Base-by-base conservation (phyloP, 2,113 vertebrate genomes). In the Mesoclemmys tuberculata region DNA sequence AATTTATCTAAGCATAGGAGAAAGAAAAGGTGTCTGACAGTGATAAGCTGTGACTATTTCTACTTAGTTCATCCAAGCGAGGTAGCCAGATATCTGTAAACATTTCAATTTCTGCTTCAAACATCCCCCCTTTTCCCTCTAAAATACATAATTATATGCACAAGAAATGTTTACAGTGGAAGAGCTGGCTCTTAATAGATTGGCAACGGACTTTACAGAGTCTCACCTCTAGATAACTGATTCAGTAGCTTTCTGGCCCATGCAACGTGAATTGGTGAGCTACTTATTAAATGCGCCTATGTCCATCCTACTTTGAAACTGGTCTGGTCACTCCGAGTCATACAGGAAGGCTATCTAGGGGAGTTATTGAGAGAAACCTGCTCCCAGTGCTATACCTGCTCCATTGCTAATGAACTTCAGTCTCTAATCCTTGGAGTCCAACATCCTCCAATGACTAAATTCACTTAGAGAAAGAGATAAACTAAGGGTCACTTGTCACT, bases 341-440 rank as follows among this genome's bases (percentile, higher is more conserved):
- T 10, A 35, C 31, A 68, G 61, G 31, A n/a, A 19, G 35, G 16
- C 35, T 68, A n/a, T n/a, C 19, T 21, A 14, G 18, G 61, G 35
- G 61, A 68, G 18, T 68, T 64, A 64, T 35, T 68, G 61, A 68
- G 61, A 68, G 61, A 68, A 18, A 68, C 35, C 10, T 21, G 35
- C 61, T n/a, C 61, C 31, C 18, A 68, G 31, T 68, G 61, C 58
- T 61, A 14, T 14, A 61, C 12, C 13, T 13, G 58, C 29, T 61
- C 58, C 35, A 29, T 51, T 18, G 0, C 12, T 27, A 5, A 13
- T 3, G 19, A 8, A 2, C 90, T 41, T 1, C 29, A 29, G 0
- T 3, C 19, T 44, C 77, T 27, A 13, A 0, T 26, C 24, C 51
- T 14, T 7, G 5, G 46, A 82, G 13, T 13, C 4, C 5, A 18